Conservation (phyloP, 2,113 vertebrate species). For the Catharus bicknelli region DNA sequence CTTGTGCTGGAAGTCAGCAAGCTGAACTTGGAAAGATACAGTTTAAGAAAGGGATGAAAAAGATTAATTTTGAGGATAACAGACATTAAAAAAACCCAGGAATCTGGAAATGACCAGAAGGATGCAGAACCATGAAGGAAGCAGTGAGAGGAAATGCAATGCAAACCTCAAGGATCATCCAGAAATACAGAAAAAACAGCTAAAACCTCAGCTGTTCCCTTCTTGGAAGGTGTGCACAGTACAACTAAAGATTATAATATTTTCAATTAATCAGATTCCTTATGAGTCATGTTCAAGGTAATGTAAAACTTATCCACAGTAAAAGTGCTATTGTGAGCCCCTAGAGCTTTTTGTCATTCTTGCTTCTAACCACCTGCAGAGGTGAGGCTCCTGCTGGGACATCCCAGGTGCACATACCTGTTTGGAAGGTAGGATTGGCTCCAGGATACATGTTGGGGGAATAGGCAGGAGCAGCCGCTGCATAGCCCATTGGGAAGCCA, state of each 20-base stretch:
- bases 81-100: too few relatives aligned
- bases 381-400: background rate
- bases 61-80: background rate
- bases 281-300: background rate
- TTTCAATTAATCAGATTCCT: background rate
- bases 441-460: constrained; percentile 91
- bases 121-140: background rate
- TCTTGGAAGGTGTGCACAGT: background rate
- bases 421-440: constrained; percentile 89
- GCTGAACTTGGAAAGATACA: background rate
- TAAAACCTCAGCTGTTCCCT: background rate
- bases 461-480: constrained; percentile 90
- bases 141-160: background rate
- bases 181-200: background rate
- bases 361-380: background rate
- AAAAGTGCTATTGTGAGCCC: background rate
- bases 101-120: background rate
- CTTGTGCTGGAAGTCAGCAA: background rate
- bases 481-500: constrained; percentile 94
- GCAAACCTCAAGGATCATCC: background rate
- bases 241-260: background rate
- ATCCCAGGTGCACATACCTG: constrained; percentile 73
- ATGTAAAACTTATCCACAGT: background rate
- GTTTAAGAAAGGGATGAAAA: background rate
- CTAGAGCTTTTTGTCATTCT: background rate